Evolutionary conservation across 2,888 invertebrate genomes (phyloP), one percentile per base, ranked within the genome.

Genomic region (Spodoptera exigua): DNA sequence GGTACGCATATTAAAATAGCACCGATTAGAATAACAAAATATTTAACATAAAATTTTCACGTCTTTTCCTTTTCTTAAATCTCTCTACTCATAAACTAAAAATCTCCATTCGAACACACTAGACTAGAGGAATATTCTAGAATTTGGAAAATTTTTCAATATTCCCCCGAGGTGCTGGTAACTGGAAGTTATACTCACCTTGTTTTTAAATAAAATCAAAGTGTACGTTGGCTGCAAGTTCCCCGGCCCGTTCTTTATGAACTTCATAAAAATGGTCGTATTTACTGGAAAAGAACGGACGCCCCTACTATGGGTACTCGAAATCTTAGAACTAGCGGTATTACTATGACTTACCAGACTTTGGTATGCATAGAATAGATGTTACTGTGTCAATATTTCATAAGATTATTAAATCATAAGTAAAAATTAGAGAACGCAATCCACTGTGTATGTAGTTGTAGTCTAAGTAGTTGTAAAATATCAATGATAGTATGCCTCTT

Each of bases 131-230:
- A 61, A 2, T 17, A 34, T 32, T 18, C 16, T 32, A 51, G 21
- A 52, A 58, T 69, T 78, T 73, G 61, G 56, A 44, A 61, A 72
- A 70, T 60, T 59, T 73, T 83, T 83, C 84, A 83, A 83, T 83
- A 83, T 75, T 67, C 78, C 70, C 64, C 54, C 40, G 21, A 55
- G 61, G 57, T 55, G 49, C 57, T 44, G 69, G 74, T 77, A 84
- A 84, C 74, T 67, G 71, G 32, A 68, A 84, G 74, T 83, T 81
- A 84, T 79, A 64, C 66, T 63, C 75, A 63, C 71, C 61, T 61
- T 70, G 70, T 79, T 79, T 84, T 85, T 82, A 84, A 84, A 83
- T 84, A 85, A 85, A 85, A 86, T 85, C 84, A 85, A 86, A 86
- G 81, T 70, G 68, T 62, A 66, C 61, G 74, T 53, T 60, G 41